Evolutionary conservation across 2,888 invertebrate genomes (phyloP), one percentile per base, ranked within the genome.

Genomic region (Incurvaria masculella): DNA sequence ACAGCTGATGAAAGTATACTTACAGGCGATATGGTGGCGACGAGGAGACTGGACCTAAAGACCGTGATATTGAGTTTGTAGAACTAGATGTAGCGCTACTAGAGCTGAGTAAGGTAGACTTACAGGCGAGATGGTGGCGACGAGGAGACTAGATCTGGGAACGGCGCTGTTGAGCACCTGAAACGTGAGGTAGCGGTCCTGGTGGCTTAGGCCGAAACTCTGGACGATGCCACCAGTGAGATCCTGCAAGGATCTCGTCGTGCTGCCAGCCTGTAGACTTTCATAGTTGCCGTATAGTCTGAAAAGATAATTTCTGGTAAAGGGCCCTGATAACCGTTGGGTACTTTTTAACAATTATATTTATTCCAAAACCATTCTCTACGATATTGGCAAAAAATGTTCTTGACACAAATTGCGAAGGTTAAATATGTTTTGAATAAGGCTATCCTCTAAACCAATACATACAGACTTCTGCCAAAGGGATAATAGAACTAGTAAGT

Each of bases 191-290:
- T 83, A 84, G 51, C 81, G 79, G 60, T 86, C 84, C 62, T 84
- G 84, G 51, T 81, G 79, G 49, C 81, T 81, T 52, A 88, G 75
- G 46, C 81, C 76, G 68, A 87, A 87, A 66, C 87, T 85, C 70
- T 89, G 89, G 53, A 88, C 87, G 54, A 89, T 83, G 47, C 89
- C 89, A 43, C 89, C 89, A 4, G 87, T 85, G 53, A 90, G 72
- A 61, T 87, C 88, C 66, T 88, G 85, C 56, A 88, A 80, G 10
- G 87, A 87, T 60, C 87, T 78, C 38, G 87, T 86, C 48, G 83
- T 81, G 52, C 82, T 79, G 52, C 86, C 84, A 46, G 82, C 81
- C 21, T 80, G 78, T 55, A 86, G 69, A 57, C 80, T 81, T 60
- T 83, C 84, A 68, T 88, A 89, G 56, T 84, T 83, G 27, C 89